Evolutionary conservation across 2,797 vertebrate genomes (phyloP), one percentile per base, ranked within the genome.

Genomic region (Amniataba percoides): DNA sequence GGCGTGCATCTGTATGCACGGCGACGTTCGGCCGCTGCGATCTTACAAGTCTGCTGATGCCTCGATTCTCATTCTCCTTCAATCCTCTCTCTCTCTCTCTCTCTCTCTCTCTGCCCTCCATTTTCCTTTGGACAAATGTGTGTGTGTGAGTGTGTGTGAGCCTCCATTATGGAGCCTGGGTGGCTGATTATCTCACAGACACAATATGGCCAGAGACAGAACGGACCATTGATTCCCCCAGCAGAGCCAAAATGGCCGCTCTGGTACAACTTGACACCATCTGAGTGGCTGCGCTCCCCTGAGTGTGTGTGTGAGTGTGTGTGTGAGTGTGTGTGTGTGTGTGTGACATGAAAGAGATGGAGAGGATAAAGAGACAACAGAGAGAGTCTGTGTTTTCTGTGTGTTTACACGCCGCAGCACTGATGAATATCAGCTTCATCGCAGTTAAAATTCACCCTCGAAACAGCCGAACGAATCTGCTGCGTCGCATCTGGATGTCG

Each of bases 201-300:
- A 83, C 88, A 87, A 86, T 89, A 86, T 81, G 83, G 63, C 70
- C 72, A 81, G 45, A 82, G 74, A 85, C 68, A 80, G 60, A 85
- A 85, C 57, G 74, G 82, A 40, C 55, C 79, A 86, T 73, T 89
- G 80, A 88, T 76, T 82, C 73, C 77, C 76, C 25, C 23, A 25
- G 84, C 53, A 62, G 83, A 80, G 83, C 83, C 80, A 89, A 87
- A 85, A 89, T 89, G 86, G 86, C 87, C 69, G 78, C 80, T 72
- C 60, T 49, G 76, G 34, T 60, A n/a, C 71, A 70, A 81, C 78
- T 78, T 63, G 72, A 82, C 90, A 82, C 78, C 70, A 56, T 78
- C 51, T 73, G 85, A 80, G 81, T 71, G 81, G 42, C 27, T 52
- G 36, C 5, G 40, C 40, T 70, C 52, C 70, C 71, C 36, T 3